phyloP scores from a whole-genome alignment of 2,888 invertebrate species.

The Hipparchia semele region DNA sequence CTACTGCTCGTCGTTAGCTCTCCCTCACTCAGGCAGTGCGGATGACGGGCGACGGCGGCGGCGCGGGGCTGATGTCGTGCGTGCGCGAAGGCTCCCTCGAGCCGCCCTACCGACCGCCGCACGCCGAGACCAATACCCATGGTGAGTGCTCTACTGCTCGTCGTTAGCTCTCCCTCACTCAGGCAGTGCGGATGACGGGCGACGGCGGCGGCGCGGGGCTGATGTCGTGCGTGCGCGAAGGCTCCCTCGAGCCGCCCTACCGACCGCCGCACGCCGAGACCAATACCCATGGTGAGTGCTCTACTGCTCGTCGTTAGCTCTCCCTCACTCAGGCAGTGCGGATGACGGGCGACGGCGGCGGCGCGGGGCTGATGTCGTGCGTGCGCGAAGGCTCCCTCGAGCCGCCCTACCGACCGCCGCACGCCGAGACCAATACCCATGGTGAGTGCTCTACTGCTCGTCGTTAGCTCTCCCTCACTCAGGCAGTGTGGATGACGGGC shows the following conservation, averaged over 20 bases:
- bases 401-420: conserved; percentile 85
- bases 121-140: conserved; percentile 62
- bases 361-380: conserved; percentile 86
- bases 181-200: too few species aligned
- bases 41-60: conserved; percentile 77
- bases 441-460: conserved; percentile 21
- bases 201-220: too few species aligned
- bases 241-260: conserved; percentile 85
- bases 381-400: conserved; percentile 85
- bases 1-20: too few species aligned
- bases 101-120: conserved; percentile 85
- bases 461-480: too few species aligned
- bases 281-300: too few species aligned
- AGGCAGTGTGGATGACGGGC: too few species aligned
- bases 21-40: conserved; percentile 59
- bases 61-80: conserved; percentile 86
- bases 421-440: conserved; percentile 62
- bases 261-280: conserved; percentile 82
- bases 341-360: conserved; percentile 77
- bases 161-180: too few species aligned
- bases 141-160: conserved; percentile 21
- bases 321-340: conserved; percentile 59
- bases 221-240: too few species aligned
- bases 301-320: too few species aligned
- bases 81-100: conserved; percentile 85